Conservation (phyloP, 2,888 invertebrate genomes). For the Dioctria linearis region DNA sequence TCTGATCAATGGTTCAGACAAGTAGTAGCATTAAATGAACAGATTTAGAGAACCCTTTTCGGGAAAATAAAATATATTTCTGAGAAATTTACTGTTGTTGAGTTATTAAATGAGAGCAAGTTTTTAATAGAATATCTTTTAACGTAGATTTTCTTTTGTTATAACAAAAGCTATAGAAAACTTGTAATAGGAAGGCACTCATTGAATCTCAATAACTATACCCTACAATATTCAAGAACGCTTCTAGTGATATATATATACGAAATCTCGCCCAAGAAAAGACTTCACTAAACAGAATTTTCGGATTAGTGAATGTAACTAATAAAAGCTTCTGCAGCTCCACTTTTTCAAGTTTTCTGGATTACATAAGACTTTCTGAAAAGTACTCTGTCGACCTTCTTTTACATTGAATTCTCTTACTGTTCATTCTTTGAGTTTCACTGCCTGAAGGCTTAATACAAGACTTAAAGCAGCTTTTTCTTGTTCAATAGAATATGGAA, state of each 20-base stretch:
- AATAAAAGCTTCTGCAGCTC: background rate
- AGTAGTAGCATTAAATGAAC: too few species aligned
- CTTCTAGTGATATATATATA: background rate
- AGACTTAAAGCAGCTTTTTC: background rate
- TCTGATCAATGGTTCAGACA: too few species aligned
- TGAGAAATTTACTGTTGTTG: too few species aligned
- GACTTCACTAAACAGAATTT: background rate
- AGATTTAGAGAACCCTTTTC: too few species aligned
- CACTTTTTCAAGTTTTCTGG: background rate
- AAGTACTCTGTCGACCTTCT: background rate
- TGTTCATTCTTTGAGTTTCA: background rate
- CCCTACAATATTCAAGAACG: constrained; percentile 9
- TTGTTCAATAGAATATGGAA: background rate
- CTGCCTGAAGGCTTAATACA: constrained; percentile 12
- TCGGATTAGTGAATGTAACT: constrained; percentile 35
- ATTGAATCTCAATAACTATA: constrained; percentile 2
- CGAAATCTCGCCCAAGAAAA: too few species aligned
- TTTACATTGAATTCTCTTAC: constrained; percentile 13
- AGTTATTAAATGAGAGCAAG: too few species aligned
- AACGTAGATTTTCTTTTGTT: constrained; percentile 1
- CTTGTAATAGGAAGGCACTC: background rate
- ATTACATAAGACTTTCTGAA: constrained; percentile 20
- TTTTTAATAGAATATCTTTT: background rate
- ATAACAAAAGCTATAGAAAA: background rate
- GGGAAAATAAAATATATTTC: too few species aligned